Evolutionary conservation across 92 coral and sea anemone species (phyloP).

Genomic region (Paragorgia papillata): DNA sequence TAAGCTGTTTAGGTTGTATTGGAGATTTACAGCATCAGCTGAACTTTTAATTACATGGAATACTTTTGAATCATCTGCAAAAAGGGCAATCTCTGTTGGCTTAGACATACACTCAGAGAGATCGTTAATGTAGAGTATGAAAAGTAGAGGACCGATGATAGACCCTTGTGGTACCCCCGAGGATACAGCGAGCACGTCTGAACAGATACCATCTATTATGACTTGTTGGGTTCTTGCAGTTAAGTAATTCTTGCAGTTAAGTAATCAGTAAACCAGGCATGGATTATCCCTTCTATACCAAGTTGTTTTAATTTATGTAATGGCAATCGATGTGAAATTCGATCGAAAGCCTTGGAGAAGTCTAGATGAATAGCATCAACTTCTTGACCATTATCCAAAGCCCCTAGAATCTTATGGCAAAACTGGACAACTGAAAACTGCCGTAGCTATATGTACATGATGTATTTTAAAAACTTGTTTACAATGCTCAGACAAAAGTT

Average conservation of each 20-base stretch:
- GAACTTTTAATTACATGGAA: not conserved
- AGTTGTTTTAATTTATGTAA: not conserved
- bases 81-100: constrained; percentile 15
- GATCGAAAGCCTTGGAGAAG: not conserved
- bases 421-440: too few species aligned
- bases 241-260: not conserved
- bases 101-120: not conserved
- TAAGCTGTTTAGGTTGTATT: constrained; percentile 1
- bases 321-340: not conserved
- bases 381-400: not conserved
- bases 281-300: not conserved
- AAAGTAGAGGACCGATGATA: constrained; percentile 1
- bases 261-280: constrained; percentile 6
- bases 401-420: constrained; percentile 4
- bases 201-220: not conserved
- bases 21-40: not conserved
- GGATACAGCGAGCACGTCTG: not conserved
- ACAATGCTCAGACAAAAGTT: too few species aligned
- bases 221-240: not conserved
- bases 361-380: not conserved
- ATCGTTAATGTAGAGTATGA: constrained; percentile 7
- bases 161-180: constrained; percentile 16
- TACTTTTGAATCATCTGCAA: constrained; percentile 11
- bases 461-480: too few species aligned
- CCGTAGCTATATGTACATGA: too few species aligned